Evolutionary conservation across 2,113 vertebrate species (phyloP), one percentile per base, ranked within the genome.

Genomic region (Urocynchramus pylzowi): DNA sequence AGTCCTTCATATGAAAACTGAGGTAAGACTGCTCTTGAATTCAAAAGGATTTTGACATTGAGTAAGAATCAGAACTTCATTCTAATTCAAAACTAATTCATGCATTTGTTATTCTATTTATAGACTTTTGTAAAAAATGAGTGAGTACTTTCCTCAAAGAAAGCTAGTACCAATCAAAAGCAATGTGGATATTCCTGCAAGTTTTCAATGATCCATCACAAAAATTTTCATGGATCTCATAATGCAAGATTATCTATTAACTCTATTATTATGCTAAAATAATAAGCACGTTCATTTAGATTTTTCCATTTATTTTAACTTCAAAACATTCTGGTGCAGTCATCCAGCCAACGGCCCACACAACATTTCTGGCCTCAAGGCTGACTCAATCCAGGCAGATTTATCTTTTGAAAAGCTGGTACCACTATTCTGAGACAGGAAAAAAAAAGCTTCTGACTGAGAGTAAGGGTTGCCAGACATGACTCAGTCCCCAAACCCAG

Each of bases 231-330:
- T 54, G 52, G 28, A 41, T 88, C 16, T 80, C 10, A 16, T 59
- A 60, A 56, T 23, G 26, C 45, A 59, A 77, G 41, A 65, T 73
- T 65, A 61, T 28, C 27, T 88, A 23, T 44, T 71, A 83, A 63
- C 3, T 47, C 19, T 26, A 31, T 35, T 81, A 45, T 75, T 89
- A 9, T 79, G 42, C 63, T 88, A 88, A 35, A 17, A 61, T 39
- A 75, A 61, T 33, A 87, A 92, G 5, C 21, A 54, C 3, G 3
- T 65, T 90, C 9, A 65, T 63, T 87, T 94, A 84, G 30, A 88
- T 83, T 90, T 45, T 93, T 95, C 33, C 56, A 67, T 95, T 93
- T 68, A 59, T 96, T 96, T 97, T 87, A 44, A 61, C 41, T 80
- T 86, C 31, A 56, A 49, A 87, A 52, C 77, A 60, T 64, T 83